Evolutionary conservation across 2,888 invertebrate species (phyloP), one percentile per base, ranked within the genome.

Genomic region (Ormyrus rosae): DNA sequence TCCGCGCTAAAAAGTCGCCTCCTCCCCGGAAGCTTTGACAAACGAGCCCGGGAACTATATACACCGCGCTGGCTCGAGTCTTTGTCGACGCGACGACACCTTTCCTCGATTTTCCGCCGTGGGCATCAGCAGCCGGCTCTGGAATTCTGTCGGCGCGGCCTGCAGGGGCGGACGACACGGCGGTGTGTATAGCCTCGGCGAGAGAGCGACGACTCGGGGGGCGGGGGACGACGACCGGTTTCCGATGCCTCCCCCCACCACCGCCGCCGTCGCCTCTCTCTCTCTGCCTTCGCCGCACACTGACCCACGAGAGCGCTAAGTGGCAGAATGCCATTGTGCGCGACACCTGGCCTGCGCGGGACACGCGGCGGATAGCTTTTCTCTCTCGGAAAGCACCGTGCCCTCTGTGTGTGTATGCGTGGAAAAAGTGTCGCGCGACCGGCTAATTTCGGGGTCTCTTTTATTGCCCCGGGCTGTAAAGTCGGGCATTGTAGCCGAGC

Each of bases 311-410:
- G 73, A 72, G 77, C 69, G 80, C 78, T 74, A 82, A 81, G 79
- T 81, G 79, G 81, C 72, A 72, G 79, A 68, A 81, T 76, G 76
- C 76, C 79, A 81, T 81, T 81, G 79, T 81, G 45, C 67, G 68
- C 76, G 76, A 81, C 81, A 81, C 81, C 81, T 81, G 81, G 81
- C 34, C 79, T 46, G n/a, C 11, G 50, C 53, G n/a, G 53, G n/a
- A n/a, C 53, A 46, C 48, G 53, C 51, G 45, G 11, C 58, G 45
- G 53, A 63, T 63, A 53, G 61, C 6, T 56, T 56, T 53, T 70
- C 58, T 34, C 5, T 45, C 19, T 50, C 50, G 13, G 6, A 61
- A 19, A 19, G 60, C 19, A 19, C 19, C 34, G 13, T 13, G n/a
- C 53, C n/a, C 68, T 34, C 34, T 6, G 6, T 63, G 34, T 7